Evolutionary conservation across 2,888 invertebrate genomes (phyloP).

Genomic region (Drosophila birchii): DNA sequence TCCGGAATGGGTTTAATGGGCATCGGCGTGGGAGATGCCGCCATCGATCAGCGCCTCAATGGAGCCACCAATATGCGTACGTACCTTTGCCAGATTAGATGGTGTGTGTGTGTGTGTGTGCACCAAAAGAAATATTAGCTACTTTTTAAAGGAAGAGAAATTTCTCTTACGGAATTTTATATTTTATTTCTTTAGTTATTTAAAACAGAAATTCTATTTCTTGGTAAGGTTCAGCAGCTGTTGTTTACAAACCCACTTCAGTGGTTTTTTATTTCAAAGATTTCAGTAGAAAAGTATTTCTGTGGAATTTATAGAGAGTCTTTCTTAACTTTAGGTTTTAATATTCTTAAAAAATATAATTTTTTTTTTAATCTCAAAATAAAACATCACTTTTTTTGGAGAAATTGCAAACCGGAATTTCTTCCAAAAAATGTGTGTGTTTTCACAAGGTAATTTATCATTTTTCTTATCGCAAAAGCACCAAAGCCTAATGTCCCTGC

Average conservation of each 20-base stretch:
- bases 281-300: background rate
- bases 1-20: conserved; percentile 12
- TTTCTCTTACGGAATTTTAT: background rate
- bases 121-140: background rate
- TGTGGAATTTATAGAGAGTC: background rate
- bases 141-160: background rate
- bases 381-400: background rate
- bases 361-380: too few species aligned
- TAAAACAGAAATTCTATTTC: background rate
- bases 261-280: background rate
- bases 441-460: conserved; percentile 17
- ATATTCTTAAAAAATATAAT: too few species aligned
- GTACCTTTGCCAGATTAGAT: conserved; percentile 2
- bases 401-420: background rate
- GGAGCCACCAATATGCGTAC: conserved; percentile 22
- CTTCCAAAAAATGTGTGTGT: background rate
- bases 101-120: background rate
- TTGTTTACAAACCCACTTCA: background rate
- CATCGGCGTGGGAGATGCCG: conserved; percentile 4
- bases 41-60: conserved; percentile 1
- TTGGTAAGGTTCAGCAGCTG: background rate
- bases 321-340: background rate
- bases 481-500: conserved; percentile 6
- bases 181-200: background rate
- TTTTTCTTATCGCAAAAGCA: conserved; percentile 8